Base-by-base conservation (phyloP, 2,888 invertebrate species). In the Nomada fabriciana region DNA sequence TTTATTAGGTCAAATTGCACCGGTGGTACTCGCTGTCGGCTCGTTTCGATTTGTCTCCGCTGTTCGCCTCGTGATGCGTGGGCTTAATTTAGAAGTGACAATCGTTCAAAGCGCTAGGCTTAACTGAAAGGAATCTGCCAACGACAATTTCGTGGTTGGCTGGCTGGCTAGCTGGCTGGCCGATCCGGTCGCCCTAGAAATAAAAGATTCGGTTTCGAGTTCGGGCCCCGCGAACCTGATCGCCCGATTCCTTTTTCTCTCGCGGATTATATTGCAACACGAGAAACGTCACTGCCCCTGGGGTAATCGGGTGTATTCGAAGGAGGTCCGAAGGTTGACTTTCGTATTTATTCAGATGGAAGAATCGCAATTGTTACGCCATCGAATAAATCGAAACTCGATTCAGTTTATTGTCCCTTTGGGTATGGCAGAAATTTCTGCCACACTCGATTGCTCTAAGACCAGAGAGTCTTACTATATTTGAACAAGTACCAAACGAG, bases 1-100 rank as follows among this genome's bases (percentile, higher is more conserved):
- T 65, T 80, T 65, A 77, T 57, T 50, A 13, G 57, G 76, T 78
- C 42, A 75, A 29, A 63, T 59, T 2, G 18, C 65, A 20, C n/a
- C 36, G 36, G 67, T 20, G 36, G 20, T n/a, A 29, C n/a, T 18
- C 15, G 42, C 9, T 15, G 25, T 42, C 4, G 68, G 15, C 20
- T 15, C 15, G 43, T 3, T 15, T 50, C 20, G 70, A 55, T 60
- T 43, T 5, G 23, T 50, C 25, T 63, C 25, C 47, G 47, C 50
- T 20, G 25, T 50, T 20, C 53, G 29, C 13, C 25, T 15, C 29
- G 2, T 53, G 53, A 61, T 50, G 36, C 29, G 60, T 52, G 25
- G 18, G 52, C 63, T 64, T 72, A 63, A 64, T 72, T 72, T 63
- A 63, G 23, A n/a, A 42, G 23, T 20, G 71, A 72, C 53, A 23